Percentiles rank a stretch among this genome's conserved stretches.
Evolutionary conservation across 2,888 invertebrate species (phyloP).

Genomic region (Ormyrus nitidulus): DNA sequence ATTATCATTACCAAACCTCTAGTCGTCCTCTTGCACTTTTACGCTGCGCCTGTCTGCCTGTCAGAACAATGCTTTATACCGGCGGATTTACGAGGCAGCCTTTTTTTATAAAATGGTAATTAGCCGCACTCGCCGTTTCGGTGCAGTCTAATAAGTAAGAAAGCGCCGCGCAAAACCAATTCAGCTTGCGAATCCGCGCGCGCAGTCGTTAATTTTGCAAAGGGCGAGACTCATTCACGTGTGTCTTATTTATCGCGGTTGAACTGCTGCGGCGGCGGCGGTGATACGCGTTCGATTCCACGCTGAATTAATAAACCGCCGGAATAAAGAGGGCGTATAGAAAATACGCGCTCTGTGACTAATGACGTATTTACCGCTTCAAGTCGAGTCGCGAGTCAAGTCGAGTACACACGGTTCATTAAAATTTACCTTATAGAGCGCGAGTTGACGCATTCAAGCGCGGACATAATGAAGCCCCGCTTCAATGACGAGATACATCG

Average conservation of each 20-base stretch:
- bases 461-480: conserved; percentile 70
- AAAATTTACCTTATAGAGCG: conserved; percentile 72
- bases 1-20: conserved; percentile 27
- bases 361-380: conserved; percentile 72
- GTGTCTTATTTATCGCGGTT: background rate
- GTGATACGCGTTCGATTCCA: conserved; percentile 72
- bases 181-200: background rate
- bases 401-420: conserved; percentile 70
- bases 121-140: no score
- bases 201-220: conserved; percentile 10
- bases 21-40: conserved; percentile 31
- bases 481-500: conserved; percentile 66
- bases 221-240: no score
- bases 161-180: background rate
- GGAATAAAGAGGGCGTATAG: conserved; percentile 63
- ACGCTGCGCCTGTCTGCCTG: background rate
- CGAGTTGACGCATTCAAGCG: conserved; percentile 69
- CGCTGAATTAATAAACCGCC: conserved; percentile 70
- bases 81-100: no score
- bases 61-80: background rate
- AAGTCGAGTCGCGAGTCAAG: conserved; percentile 56
- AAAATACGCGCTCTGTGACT: conserved; percentile 62
- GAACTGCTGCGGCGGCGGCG: conserved; percentile 57
- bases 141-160: no score
- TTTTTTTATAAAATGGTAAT: background rate